Conservation (phyloP, 2,113 vertebrate species). For the Drymodes brunneopygia region DNA sequence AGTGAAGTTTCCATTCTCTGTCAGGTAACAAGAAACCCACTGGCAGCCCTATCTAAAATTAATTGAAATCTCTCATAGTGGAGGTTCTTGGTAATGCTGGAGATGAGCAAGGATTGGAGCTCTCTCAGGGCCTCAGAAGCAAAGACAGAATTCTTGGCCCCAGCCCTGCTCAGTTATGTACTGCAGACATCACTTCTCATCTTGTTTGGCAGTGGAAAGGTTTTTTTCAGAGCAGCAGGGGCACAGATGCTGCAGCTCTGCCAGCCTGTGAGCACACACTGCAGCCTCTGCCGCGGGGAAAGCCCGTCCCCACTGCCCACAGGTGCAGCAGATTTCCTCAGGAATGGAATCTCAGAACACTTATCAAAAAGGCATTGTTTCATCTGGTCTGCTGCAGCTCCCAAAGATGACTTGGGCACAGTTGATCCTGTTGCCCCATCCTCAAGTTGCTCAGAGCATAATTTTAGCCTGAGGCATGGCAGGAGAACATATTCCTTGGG, state of each 20-base stretch:
- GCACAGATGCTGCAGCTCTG: background rate
- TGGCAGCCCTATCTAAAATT: background rate
- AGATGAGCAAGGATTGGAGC: background rate
- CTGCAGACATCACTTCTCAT: background rate
- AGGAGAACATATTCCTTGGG: background rate
- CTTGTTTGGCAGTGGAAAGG: background rate
- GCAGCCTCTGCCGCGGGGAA: accelerated
- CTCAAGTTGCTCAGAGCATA: background rate
- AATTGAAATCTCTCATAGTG: background rate
- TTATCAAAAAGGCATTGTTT: background rate
- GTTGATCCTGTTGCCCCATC: accelerated
- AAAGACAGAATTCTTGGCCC: background rate
- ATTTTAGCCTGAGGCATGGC: background rate
- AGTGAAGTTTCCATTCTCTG: background rate
- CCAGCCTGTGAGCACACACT: background rate
- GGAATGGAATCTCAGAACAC: background rate
- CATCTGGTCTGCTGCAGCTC: background rate
- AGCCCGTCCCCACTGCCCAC: accelerated
- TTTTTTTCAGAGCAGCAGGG: background rate
- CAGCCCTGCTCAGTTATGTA: background rate
- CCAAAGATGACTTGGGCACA: background rate
- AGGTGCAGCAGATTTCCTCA: background rate
- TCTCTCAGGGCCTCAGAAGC: background rate
- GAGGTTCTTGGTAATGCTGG: background rate
- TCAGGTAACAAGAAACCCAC: background rate